Conservation (phyloP, 2,888 invertebrate genomes). For the Hypsopygia costalis region DNA sequence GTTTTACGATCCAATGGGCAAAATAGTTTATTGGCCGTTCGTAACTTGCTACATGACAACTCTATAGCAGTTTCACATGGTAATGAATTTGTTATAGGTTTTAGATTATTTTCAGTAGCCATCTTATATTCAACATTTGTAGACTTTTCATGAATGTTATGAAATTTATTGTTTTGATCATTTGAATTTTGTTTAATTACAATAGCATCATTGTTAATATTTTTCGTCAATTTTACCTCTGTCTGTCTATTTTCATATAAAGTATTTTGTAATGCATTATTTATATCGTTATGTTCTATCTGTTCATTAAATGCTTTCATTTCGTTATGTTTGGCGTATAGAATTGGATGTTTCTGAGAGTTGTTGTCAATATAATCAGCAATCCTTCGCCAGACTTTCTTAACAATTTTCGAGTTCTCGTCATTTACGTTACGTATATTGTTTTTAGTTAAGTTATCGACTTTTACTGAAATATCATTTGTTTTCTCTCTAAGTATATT, state of each 20-base stretch:
- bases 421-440: no score
- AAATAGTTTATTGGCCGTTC: constrained; percentile 35
- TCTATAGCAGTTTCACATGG: constrained; percentile 27
- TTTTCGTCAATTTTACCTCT: constrained; percentile 12
- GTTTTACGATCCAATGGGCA: constrained; percentile 35
- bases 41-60: constrained; percentile 38
- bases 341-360: constrained; percentile 7
- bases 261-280: constrained; percentile 24
- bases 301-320: constrained; percentile 31
- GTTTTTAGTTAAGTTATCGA: no score
- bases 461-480: no score
- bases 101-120: constrained; percentile 2
- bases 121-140: neutral
- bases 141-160: no score
- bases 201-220: neutral
- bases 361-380: neutral
- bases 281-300: constrained; percentile 26
- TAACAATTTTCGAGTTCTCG: neutral
- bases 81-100: constrained; percentile 3
- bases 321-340: constrained; percentile 24
- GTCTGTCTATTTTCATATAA: constrained; percentile 15
- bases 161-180: no score
- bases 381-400: constrained; percentile 6
- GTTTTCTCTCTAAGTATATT: neutral
- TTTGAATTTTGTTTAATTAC: no score